These are phyloP conservation scores for Oriolus oriolus DNA, from an alignment of 2,113 vertebrate genomes.

Conservation along the genomic window DNA sequence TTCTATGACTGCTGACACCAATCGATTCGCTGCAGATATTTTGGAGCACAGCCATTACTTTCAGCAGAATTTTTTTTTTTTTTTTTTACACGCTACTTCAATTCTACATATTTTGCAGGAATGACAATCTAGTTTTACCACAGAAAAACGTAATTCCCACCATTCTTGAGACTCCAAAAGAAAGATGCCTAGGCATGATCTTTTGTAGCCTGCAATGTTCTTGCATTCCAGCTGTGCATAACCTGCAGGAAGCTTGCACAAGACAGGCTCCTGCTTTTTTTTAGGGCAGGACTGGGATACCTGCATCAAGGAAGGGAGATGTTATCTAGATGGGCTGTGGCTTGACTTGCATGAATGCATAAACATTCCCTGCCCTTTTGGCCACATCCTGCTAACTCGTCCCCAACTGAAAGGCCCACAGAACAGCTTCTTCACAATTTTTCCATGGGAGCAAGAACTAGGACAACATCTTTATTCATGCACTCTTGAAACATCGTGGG, in stretches of 20 bases:
- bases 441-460: conserved; percentile 68
- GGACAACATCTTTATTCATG: conserved; percentile 70
- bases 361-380: conserved; percentile 61
- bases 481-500: conserved; percentile 68
- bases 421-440: conserved; percentile 68
- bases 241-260: conserved; percentile 50
- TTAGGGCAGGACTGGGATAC: conserved; percentile 39
- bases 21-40: not conserved
- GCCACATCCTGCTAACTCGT: conserved; percentile 65
- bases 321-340: conserved; percentile 60
- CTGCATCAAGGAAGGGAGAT: conserved; percentile 50
- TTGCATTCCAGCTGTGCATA: conserved; percentile 66
- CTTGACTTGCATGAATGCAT: conserved; percentile 41
- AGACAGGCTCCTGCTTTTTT: conserved; percentile 27
- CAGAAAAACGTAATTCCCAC: conserved; percentile 34
- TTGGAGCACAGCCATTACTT: conserved; percentile 30
- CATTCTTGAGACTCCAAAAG: conserved; percentile 52
- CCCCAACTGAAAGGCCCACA: conserved; percentile 65
- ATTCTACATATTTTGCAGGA: conserved; percentile 52
- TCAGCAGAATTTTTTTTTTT: not conserved
- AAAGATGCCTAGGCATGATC: conserved; percentile 49
- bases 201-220: conserved; percentile 55
- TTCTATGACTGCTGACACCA: conserved; percentile 29
- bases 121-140: conserved; percentile 55
- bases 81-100: conserved; percentile 9